Evolutionary conservation across 2,888 invertebrate species (phyloP).

Genomic region (Metallyticus violacea): DNA sequence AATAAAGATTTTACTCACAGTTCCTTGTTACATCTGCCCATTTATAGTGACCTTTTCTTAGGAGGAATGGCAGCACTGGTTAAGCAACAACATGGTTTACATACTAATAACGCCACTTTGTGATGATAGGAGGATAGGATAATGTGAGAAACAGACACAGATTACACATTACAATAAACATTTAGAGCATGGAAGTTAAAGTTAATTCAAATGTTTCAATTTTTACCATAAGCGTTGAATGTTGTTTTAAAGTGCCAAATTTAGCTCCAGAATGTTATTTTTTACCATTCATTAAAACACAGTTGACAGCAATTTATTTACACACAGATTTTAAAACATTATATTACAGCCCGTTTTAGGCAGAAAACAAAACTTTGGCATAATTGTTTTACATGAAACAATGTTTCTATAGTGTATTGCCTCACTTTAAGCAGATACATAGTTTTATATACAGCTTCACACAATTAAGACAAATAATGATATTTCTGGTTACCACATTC

Average conservation of each 20-base stretch:
- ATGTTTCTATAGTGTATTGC: background rate
- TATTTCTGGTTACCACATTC: background rate
- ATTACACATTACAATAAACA: background rate
- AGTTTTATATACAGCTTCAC: background rate
- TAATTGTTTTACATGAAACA: background rate
- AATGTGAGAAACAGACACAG: background rate
- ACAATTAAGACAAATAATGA: background rate
- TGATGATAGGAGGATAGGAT: background rate
- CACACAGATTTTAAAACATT: background rate
- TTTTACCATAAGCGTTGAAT: background rate
- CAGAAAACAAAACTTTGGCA: background rate
- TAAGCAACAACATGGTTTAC: background rate
- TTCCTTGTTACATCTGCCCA: background rate
- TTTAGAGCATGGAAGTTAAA: background rate
- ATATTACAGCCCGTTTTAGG: background rate
- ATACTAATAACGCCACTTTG: background rate
- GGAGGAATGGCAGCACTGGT: background rate
- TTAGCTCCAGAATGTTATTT: background rate
- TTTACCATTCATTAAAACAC: background rate
- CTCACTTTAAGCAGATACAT: background rate
- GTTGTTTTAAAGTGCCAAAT: background rate
- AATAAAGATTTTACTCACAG: too few relatives aligned
- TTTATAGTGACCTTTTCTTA: background rate
- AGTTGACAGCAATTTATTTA: background rate
- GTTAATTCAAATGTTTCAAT: too few relatives aligned